These are phyloP conservation scores for Hyles euphorbiae DNA, from an alignment of 1,140 invertebrate genomes.

Conservation along the genomic window DNA sequence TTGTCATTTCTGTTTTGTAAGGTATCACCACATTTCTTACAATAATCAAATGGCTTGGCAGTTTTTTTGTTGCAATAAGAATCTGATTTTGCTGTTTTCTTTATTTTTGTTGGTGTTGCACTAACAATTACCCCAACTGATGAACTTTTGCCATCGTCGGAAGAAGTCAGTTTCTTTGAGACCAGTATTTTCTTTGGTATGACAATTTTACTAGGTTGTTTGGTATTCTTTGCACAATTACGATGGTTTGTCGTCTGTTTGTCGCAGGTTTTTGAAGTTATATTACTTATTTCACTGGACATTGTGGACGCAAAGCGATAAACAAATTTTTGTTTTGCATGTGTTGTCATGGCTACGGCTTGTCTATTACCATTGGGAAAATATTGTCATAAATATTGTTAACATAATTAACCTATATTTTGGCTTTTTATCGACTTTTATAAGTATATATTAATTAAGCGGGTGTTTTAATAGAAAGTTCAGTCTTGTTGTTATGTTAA, in stretches of 20 bases:
- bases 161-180: slow-evolving; percentile 24
- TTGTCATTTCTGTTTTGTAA: slow-evolving; percentile 4
- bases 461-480: no score
- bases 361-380: no score
- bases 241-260: not conserved
- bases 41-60: slow-evolving; percentile 28
- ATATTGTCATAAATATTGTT: no score
- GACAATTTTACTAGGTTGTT: slow-evolving; percentile 10
- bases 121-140: slow-evolving; percentile 32
- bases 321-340: no score
- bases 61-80: slow-evolving; percentile 20
- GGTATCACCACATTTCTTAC: slow-evolving; percentile 50
- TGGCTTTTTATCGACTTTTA: no score
- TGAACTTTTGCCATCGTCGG: slow-evolving; percentile 30
- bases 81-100: slow-evolving; percentile 51
- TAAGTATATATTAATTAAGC: no score
- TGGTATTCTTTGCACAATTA: not conserved
- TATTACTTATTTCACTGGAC: not conserved
- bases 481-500: no score
- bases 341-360: not conserved
- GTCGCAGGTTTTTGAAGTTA: not conserved
- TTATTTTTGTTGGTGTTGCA: slow-evolving; percentile 18
- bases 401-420: no score
- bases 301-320: not conserved
- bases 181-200: slow-evolving; percentile 31